These are phyloP conservation scores for Steinernema hermaphroditum DNA, from an alignment of 2,888 invertebrate genomes.

Conservation along the genomic window DNA sequence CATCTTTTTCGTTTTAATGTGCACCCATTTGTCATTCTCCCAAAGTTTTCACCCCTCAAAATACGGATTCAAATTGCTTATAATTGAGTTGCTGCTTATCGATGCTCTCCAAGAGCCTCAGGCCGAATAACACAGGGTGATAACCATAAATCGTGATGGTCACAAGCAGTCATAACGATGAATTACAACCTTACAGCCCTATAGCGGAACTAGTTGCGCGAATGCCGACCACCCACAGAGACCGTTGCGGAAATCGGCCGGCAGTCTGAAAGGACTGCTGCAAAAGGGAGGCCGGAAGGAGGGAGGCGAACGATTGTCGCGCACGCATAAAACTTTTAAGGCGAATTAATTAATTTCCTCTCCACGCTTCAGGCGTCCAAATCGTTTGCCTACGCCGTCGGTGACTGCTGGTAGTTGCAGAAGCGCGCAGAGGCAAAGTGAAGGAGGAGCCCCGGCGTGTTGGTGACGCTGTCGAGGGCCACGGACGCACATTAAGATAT, in stretches of 20 bases:
- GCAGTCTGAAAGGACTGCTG: not conserved
- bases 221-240: not conserved
- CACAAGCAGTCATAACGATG: not conserved
- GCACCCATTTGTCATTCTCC: not conserved
- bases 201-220: too few relatives aligned
- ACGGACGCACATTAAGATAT: constrained; percentile 17
- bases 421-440: not conserved
- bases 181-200: not conserved
- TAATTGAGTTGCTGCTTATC: constrained; percentile 1
- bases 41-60: not conserved
- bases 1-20: not conserved
- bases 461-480: not conserved
- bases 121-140: not conserved
- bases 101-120: not conserved
- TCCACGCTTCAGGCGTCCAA: not conserved
- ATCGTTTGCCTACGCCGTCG: not conserved
- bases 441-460: not conserved
- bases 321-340: constrained; percentile 18
- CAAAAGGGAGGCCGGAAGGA: too few relatives aligned
- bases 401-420: not conserved
- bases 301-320: not conserved
- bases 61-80: not conserved
- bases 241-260: not conserved
- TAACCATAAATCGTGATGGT: not conserved
- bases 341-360: constrained; percentile 26